Percentiles rank a stretch among this genome's conserved stretches.
Evolutionary conservation across 35 echinoderm and acorn worm genomes (phyloP).

Genomic region (Ophiothrix spiculata): DNA sequence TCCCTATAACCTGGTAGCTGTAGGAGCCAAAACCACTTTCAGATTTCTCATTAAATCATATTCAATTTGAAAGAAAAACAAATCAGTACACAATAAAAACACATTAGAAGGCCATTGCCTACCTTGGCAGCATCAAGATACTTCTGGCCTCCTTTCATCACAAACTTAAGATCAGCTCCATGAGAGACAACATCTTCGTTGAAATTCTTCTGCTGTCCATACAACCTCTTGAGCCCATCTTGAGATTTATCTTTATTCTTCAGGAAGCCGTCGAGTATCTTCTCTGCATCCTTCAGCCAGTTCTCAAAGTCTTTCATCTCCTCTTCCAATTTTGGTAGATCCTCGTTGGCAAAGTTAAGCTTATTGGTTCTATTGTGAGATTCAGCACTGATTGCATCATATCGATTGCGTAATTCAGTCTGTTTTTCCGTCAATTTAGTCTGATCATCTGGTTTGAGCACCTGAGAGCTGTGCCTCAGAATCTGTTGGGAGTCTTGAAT

Average conservation of each 20-base stretch:
- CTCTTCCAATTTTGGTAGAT: slow-evolving; percentile 78
- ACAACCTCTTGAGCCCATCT: slow-evolving; percentile 59
- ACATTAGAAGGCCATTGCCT: background rate
- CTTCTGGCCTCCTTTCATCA: slow-evolving; percentile 95
- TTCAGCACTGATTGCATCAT: slow-evolving; percentile 64
- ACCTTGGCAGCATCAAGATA: slow-evolving; percentile 86
- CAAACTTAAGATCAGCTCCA: slow-evolving; percentile 93
- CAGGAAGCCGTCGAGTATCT: slow-evolving; percentile 51
- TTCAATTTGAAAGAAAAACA: background rate
- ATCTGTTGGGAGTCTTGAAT: slow-evolving; percentile 85
- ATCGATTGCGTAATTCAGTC: slow-evolving; percentile 83
- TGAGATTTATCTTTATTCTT: slow-evolving; percentile 57
- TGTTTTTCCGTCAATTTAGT: slow-evolving; percentile 74
- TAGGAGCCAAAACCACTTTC: too few species aligned
- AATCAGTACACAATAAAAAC: background rate
- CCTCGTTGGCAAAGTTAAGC: slow-evolving; percentile 75
- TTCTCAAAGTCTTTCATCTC: slow-evolving; percentile 74
- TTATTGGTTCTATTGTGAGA: slow-evolving; percentile 63
- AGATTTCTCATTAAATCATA: too few species aligned
- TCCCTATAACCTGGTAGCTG: too few species aligned
- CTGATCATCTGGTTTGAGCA: slow-evolving; percentile 74
- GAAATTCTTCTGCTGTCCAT: slow-evolving; percentile 66
- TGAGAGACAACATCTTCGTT: slow-evolving; percentile 90
- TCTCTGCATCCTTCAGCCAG: slow-evolving; percentile 77
- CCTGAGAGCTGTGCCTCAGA: slow-evolving; percentile 60